These are phyloP conservation scores for Alentia gelatinosa DNA, from an alignment of 2,888 invertebrate genomes.

Conservation along the genomic window DNA sequence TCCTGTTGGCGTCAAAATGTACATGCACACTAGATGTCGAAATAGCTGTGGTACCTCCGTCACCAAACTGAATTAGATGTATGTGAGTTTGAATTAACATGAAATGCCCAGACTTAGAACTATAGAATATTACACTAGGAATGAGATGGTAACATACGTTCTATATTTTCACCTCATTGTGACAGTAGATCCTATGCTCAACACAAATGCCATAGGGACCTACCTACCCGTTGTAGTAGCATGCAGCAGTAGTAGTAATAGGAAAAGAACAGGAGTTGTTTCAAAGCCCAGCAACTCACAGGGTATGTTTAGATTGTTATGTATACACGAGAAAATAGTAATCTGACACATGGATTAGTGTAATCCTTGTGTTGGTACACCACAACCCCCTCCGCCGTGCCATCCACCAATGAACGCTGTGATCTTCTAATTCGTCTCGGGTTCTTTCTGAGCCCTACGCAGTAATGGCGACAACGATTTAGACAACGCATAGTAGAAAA, in stretches of 20 bases:
- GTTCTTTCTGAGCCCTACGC: background rate
- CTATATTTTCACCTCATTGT: background rate
- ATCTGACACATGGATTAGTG: background rate
- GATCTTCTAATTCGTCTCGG: background rate
- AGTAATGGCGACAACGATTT: background rate
- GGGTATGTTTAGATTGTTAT: background rate
- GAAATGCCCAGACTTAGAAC: background rate
- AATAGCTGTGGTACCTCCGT: background rate
- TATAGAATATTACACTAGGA: background rate
- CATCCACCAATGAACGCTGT: slow-evolving; percentile 7
- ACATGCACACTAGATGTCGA: background rate
- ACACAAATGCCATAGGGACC: background rate
- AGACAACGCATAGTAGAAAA: slow-evolving; percentile 2
- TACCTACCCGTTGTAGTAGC: background rate
- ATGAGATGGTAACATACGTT: background rate
- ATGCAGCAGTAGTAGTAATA: background rate
- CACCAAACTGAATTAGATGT: background rate
- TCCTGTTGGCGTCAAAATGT: background rate
- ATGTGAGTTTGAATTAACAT: background rate
- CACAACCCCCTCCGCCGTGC: slow-evolving; percentile 4
- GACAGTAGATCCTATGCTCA: background rate
- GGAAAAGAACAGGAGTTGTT: no score
- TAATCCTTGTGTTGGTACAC: background rate
- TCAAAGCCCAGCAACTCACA: no score
- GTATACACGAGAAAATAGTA: no score